Conservation (phyloP, 2,113 vertebrate genomes). For the Nannospalax galili region DNA sequence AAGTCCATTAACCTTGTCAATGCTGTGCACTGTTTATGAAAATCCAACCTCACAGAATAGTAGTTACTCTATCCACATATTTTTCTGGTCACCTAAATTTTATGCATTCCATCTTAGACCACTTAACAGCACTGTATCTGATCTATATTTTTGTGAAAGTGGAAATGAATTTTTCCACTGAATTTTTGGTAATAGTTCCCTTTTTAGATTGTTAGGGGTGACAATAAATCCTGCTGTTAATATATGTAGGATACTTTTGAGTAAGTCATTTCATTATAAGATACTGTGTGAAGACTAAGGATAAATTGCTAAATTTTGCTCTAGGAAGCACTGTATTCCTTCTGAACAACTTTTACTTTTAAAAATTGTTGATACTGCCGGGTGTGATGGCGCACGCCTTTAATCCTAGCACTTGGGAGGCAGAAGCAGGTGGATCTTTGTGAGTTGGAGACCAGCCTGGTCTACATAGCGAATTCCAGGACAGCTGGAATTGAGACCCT, state of each 20-base stretch:
- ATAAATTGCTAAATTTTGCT: slow-evolving; percentile 41
- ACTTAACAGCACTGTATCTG: not conserved
- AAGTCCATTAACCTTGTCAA: not conserved
- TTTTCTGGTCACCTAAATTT: slow-evolving; percentile 29
- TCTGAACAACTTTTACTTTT: not conserved
- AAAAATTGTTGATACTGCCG: not conserved
- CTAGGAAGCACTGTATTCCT: not conserved
- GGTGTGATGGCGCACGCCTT: no score
- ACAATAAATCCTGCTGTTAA: slow-evolving; percentile 15
- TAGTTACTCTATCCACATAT: not conserved
- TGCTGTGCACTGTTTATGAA: not conserved
- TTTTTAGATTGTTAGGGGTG: slow-evolving; percentile 36
- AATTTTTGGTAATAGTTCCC: slow-evolving; percentile 35
- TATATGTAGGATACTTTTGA: not conserved
- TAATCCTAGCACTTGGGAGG: no score
- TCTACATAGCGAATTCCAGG: no score
- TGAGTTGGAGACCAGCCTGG: no score
- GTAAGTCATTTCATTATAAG: not conserved
- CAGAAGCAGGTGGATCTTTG: no score
- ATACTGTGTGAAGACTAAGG: not conserved
- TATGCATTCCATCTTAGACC: not conserved
- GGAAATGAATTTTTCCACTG: not conserved
- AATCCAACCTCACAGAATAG: not conserved
- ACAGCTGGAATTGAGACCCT: no score
- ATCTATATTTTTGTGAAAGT: not conserved